Evolutionary conservation across 2,113 vertebrate genomes (phyloP).

Genomic region (Myotis davidii): DNA sequence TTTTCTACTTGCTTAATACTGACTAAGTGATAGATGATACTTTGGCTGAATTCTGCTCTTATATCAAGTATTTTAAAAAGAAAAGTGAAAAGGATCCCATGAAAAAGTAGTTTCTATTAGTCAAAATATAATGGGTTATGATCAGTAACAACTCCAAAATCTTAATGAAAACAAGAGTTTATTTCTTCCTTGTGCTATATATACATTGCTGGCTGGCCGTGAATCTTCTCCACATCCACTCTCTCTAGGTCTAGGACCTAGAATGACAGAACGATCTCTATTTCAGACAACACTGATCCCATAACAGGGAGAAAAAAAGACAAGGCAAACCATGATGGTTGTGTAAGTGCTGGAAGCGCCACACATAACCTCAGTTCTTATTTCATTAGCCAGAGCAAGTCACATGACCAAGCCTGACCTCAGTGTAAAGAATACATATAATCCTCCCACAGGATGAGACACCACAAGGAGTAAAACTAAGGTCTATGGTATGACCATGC

Average conservation of each 20-base stretch:
- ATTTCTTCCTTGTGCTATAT: not conserved
- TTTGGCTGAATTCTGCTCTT: constrained; percentile 71
- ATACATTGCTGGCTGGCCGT: not conserved
- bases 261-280: not conserved
- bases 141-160: not conserved
- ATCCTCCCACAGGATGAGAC: not conserved
- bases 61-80: constrained; percentile 16
- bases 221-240: not conserved
- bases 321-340: not conserved
- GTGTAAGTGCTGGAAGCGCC: not conserved
- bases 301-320: not conserved
- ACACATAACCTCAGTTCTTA: not conserved
- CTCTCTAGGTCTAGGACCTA: not conserved
- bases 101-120: not conserved
- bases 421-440: not conserved
- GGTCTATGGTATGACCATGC: not conserved
- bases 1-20: constrained; percentile 77
- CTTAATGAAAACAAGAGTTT: not conserved
- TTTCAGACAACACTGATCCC: not conserved
- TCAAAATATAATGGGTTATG: constrained; percentile 17
- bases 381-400: constrained; percentile 10
- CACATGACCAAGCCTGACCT: not conserved
- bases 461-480: not conserved
- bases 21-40: constrained; percentile 73
- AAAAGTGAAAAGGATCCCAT: constrained; percentile 1